These are phyloP conservation scores for Drosophila repletoides DNA, from an alignment of 1,140 invertebrate genomes.

Conservation along the genomic window DNA sequence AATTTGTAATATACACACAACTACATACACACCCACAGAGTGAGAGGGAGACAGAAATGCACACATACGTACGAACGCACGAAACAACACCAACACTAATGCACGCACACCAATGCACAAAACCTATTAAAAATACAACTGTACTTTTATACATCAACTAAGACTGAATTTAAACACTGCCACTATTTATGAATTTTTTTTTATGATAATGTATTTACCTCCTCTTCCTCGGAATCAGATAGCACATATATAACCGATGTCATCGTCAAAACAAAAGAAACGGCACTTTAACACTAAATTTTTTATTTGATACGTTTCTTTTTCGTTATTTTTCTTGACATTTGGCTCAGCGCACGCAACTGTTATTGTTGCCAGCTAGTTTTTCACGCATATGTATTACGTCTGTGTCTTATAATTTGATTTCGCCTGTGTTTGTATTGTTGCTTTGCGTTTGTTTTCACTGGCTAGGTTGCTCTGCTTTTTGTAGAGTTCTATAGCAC, in stretches of 20 bases:
- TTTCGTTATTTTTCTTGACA: constrained; percentile 42
- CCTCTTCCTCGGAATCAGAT: constrained; percentile 66
- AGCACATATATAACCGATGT: constrained; percentile 66
- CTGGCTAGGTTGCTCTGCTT: constrained; percentile 39
- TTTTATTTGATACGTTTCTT: constrained; percentile 38
- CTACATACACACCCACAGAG: constrained; percentile 3
- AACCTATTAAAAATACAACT: constrained; percentile 71
- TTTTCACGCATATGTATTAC: constrained; percentile 56
- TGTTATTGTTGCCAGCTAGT: constrained; percentile 52
- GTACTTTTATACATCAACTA: constrained; percentile 65
- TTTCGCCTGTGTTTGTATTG: constrained; percentile 52
- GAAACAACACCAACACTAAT: constrained; percentile 26
- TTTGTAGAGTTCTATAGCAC: constrained; percentile 53
- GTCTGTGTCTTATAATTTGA: constrained; percentile 42
- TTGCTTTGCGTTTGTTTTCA: constrained; percentile 60
- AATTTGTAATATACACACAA: constrained; percentile 50
- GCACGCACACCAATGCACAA: constrained; percentile 37
- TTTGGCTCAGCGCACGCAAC: constrained; percentile 38
- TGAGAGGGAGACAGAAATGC: background rate
- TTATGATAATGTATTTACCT: constrained; percentile 61
- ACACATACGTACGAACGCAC: constrained; percentile 3
- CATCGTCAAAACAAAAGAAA: constrained; percentile 50
- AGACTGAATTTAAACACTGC: constrained; percentile 18
- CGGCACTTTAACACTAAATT: constrained; percentile 34
- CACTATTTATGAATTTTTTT: too few relatives aligned